Conservation (phyloP, 2,888 invertebrate genomes). For the Volucella inanis region DNA sequence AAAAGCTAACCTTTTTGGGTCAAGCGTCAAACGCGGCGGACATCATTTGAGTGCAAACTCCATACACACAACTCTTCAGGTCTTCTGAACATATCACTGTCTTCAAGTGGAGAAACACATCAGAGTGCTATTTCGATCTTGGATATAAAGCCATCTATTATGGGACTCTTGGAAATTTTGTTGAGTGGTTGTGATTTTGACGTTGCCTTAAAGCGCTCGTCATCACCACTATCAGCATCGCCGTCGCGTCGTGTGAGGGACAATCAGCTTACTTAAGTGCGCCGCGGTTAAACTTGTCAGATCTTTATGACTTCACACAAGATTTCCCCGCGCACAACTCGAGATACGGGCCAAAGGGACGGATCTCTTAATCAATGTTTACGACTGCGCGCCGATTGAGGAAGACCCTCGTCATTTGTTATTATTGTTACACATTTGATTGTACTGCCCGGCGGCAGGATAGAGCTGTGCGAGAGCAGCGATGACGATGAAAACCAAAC, state of each 20-base stretch:
- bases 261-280: constrained; percentile 73
- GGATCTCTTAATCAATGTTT: constrained; percentile 74
- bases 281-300: constrained; percentile 69
- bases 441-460: constrained; percentile 72
- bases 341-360: constrained; percentile 68
- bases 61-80: constrained; percentile 37
- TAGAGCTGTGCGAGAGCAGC: constrained; percentile 31
- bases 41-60: constrained; percentile 52
- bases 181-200: constrained; percentile 67
- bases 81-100: constrained; percentile 61
- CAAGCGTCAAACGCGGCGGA: constrained; percentile 68
- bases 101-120: constrained; percentile 37
- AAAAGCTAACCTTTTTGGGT: constrained; percentile 62
- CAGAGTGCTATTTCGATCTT: constrained; percentile 53
- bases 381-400: constrained; percentile 70
- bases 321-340: constrained; percentile 13
- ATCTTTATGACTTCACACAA: constrained; percentile 69
- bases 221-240: constrained; percentile 47
- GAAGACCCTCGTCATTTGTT: constrained; percentile 71
- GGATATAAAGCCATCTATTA: constrained; percentile 64
- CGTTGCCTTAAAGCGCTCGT: constrained; percentile 63
- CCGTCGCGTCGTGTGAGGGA: constrained; percentile 54
- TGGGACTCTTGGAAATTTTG: constrained; percentile 58
- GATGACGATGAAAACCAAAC: constrained; percentile 58
- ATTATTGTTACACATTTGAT: constrained; percentile 77